These are phyloP conservation scores for Neoaliturus tenellus DNA, from an alignment of 2,888 invertebrate genomes.

Conservation along the genomic window DNA sequence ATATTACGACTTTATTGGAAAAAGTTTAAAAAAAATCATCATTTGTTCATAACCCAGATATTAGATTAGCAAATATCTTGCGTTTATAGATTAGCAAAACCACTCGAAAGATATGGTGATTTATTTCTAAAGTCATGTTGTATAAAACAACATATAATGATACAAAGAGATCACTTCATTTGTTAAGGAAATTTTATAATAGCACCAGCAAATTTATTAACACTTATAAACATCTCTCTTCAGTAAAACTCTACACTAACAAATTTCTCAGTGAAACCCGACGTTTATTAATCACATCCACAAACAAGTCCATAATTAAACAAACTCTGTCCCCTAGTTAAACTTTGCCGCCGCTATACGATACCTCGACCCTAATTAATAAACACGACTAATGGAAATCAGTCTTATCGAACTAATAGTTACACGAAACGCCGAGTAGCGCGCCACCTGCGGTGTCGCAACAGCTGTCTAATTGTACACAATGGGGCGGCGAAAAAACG, in stretches of 20 bases:
- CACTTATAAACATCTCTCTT: no score
- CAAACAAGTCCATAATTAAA: constrained; percentile 3
- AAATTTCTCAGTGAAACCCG: not conserved
- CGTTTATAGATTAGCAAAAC: no score
- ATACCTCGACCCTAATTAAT: not conserved
- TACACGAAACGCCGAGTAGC: not conserved
- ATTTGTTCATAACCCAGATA: no score
- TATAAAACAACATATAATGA: no score
- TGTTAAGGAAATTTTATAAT: no score
- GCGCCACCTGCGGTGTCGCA: constrained; percentile 17
- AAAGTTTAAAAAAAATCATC: no score
- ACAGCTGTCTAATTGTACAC: constrained; percentile 49
- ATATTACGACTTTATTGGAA: no score
- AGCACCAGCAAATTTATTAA: no score
- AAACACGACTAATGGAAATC: not conserved
- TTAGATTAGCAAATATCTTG: no score
- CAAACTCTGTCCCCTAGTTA: constrained; percentile 1
- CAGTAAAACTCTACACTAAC: not conserved
- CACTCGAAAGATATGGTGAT: no score
- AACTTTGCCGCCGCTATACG: not conserved
- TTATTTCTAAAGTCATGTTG: no score
- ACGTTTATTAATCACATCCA: constrained; percentile 5
- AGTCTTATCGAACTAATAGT: constrained; percentile 37
- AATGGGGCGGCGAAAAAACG: constrained; percentile 41
- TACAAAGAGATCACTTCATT: no score